phyloP scores from a whole-genome alignment of 2,113 vertebrate species.

The Cettia cetti region DNA sequence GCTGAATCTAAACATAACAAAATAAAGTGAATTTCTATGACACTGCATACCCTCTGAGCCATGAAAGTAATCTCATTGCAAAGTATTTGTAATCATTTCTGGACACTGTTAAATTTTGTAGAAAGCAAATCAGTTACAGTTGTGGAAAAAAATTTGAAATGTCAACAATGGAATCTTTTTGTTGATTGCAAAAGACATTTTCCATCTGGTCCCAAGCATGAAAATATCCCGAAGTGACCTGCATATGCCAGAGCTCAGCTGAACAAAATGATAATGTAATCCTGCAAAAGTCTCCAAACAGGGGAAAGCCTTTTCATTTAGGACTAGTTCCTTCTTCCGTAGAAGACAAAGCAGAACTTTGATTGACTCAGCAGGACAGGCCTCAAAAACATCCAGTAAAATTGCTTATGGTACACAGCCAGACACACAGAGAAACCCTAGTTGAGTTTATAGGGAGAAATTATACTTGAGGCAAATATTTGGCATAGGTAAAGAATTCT shows the following conservation, averaged over 20 bases:
- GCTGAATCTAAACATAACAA: neutral
- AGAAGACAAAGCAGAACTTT: neutral
- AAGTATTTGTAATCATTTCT: slow-evolving; percentile 57
- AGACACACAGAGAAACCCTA: neutral
- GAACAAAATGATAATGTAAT: slow-evolving; percentile 12
- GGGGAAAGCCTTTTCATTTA: neutral
- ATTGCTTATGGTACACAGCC: neutral
- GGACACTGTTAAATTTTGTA: slow-evolving; percentile 43
- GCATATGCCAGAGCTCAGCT: neutral
- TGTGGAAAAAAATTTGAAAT: slow-evolving; percentile 40
- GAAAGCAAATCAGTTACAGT: slow-evolving; percentile 63
- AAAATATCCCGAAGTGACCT: slow-evolving; percentile 60
- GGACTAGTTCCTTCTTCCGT: neutral
- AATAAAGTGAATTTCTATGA: slow-evolving; percentile 38
- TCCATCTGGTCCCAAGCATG: slow-evolving; percentile 57
- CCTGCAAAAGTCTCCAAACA: neutral
- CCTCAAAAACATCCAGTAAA: neutral
- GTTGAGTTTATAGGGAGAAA: no score
- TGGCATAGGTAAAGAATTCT: neutral
- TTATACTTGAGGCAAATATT: neutral
- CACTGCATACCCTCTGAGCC: slow-evolving; percentile 18
- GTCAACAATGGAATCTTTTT: slow-evolving; percentile 49
- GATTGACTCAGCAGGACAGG: neutral
- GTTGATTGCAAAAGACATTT: slow-evolving; percentile 57
- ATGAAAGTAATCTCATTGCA: slow-evolving; percentile 47